Base-by-base conservation (phyloP, 2,113 vertebrate genomes). In the Phalacrocorax brasilianus region DNA sequence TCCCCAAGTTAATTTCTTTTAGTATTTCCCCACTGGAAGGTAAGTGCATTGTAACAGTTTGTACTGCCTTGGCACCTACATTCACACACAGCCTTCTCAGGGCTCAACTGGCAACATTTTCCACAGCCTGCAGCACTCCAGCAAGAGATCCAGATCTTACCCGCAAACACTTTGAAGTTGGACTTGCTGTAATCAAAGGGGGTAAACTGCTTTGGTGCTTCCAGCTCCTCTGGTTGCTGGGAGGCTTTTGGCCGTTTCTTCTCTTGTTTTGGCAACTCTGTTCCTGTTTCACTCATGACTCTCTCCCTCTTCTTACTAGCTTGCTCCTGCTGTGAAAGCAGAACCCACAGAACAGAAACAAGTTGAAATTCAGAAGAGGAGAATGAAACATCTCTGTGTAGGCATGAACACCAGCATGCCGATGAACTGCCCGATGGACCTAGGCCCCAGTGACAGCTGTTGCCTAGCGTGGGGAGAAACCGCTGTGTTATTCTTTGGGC, bases 131-230 rank as follows among this genome's bases (percentile, higher is more conserved):
- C 45, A 95, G 92, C 89, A 33, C 62, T 42, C 22, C 0, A n/a
- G 14, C 18, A 17, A 66, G 63, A 83, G 53, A 55, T 53, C 16
- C 45, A 40, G 8, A 73, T 50, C 98, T 95, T 96, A 99, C 99
- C 99, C 62, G 99, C 97, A 96, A 99, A 99, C 71, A 99, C 98
- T 96, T 98, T 99, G 91, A 99, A 98, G 95, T 99, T 98, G 11
- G 99, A 98, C 92, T 99, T 98, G 97, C 98, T 99, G 97, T 99
- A 99, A 98, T 99, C 99, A 7, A 98, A 99, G 9, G 99, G 99
- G 19, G 98, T 98, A 50, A 99, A 99, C 23, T 97, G 94, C 33
- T 96, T 93, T 0, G 97, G 49, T 3, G 90, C 35, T 14, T 97
- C 97, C 6, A 94, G 88, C 52, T 97, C 96, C 52, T 96, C 95